Evolutionary conservation across 2,888 invertebrate genomes (phyloP).

Genomic region (Julus scanicus): DNA sequence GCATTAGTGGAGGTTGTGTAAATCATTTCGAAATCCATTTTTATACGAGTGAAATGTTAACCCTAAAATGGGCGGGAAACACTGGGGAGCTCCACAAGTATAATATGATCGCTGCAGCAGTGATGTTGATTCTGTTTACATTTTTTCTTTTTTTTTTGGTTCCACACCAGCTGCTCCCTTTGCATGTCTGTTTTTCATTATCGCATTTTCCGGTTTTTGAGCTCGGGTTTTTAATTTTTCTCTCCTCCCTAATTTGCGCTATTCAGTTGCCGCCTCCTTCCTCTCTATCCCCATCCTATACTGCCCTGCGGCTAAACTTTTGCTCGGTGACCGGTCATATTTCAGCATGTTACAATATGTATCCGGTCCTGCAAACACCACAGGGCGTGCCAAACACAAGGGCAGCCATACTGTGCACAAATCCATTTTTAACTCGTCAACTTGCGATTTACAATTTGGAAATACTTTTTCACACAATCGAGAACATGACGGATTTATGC

Average conservation of each 20-base stretch:
- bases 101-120: background rate
- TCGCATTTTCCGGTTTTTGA: constrained; percentile 45
- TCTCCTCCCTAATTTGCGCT: constrained; percentile 39
- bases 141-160: background rate
- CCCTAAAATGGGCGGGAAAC: too few relatives aligned
- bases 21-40: too few relatives aligned
- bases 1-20: too few relatives aligned
- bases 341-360: constrained; percentile 43
- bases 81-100: background rate
- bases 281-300: background rate
- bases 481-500: constrained; percentile 23
- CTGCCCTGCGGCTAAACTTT: background rate
- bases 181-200: constrained; percentile 38
- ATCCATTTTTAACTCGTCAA: constrained; percentile 17
- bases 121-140: background rate
- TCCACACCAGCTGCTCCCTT: constrained; percentile 36
- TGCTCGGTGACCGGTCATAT: background rate
- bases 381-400: background rate
- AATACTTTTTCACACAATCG: background rate
- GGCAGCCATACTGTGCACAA: background rate
- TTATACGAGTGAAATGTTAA: too few relatives aligned
- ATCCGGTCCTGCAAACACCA: constrained; percentile 16
- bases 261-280: constrained; percentile 30
- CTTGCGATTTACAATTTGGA: background rate
- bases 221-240: constrained; percentile 34